Evolutionary conservation across 2,113 vertebrate genomes (phyloP), one percentile per base, ranked within the genome.

Genomic region (Pagrus major): DNA sequence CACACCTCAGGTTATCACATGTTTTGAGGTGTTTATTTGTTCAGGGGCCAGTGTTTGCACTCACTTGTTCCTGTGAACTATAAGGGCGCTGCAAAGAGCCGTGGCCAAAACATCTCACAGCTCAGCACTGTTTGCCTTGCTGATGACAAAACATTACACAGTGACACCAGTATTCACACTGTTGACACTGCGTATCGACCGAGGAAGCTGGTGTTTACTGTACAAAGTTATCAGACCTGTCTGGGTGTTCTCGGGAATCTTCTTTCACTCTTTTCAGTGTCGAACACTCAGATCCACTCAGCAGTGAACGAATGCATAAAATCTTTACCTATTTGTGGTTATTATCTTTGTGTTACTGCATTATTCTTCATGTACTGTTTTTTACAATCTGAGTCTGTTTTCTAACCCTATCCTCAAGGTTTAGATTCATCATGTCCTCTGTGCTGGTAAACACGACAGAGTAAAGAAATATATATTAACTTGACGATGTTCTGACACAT

Each of bases 71-170:
- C 71, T 65, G 69, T 39, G 46, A 71, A 47, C 37, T 31, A 31
- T 65, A 8, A 37, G 56, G 47, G 71, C 21, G 46, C 46, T 61
- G 72, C 78, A 70, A 55, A 41, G 70, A 44, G 60, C 44, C 33
- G 8, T 71, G 41, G 31, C 67, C 51, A 75, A 66, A 33, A 9
- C 37, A 44, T 86, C 71, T 71, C 37, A 31, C 59, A 39, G 71
- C 64, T 91, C 77, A 78, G 61, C 79, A 46, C 27, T 88, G 85
- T 87, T 90, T 76, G 59, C 74, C 64, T 66, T 83, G 76, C 78
- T 88, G 74, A 91, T 93, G 92, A 91, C 83, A 91, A 89, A 94
- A 93, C 90, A 92, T 51, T 21, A 59, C 86, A 86, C 58, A 47
- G 66, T 76, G 88, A 80, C 70, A 75, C 51, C 66, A 14, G 60